Evolutionary conservation across 2,113 vertebrate genomes (phyloP).

Genomic region (Neogobius melanostomus): DNA sequence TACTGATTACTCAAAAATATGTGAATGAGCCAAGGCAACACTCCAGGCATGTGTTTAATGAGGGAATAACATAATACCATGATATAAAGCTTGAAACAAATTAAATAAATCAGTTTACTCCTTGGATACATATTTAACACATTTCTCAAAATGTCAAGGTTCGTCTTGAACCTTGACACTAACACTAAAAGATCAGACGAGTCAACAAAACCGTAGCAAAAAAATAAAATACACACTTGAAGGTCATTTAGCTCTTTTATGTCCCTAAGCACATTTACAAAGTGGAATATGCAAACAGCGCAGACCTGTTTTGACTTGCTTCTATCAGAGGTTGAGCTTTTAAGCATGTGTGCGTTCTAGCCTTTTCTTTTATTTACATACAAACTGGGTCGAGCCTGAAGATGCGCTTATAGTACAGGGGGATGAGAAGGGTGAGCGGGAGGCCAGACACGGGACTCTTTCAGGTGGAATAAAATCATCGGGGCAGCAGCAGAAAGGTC

Average conservation of each 20-base stretch:
- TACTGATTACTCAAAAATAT: no score
- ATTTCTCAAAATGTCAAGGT: background rate
- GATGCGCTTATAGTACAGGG: background rate
- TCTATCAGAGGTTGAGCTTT: conserved; percentile 37
- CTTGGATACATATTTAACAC: background rate
- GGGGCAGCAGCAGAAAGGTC: conserved; percentile 75
- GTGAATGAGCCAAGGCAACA: no score
- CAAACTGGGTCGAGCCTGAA: background rate
- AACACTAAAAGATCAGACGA: background rate
- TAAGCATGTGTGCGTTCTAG: background rate
- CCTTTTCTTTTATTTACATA: background rate
- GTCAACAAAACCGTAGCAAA: background rate
- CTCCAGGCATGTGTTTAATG: no score
- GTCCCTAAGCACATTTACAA: background rate
- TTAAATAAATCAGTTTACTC: background rate
- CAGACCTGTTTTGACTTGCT: conserved; percentile 46
- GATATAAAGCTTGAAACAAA: no score
- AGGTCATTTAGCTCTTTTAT: background rate
- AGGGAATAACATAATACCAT: no score
- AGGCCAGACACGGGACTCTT: conserved; percentile 53
- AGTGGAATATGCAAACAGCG: conserved; percentile 34
- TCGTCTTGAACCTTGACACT: no score
- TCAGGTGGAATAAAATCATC: conserved; percentile 76
- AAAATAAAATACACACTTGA: background rate
- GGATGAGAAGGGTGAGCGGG: conserved; percentile 34